Evolutionary conservation across 2,113 vertebrate species (phyloP).

Genomic region (Hipposideros armiger): DNA sequence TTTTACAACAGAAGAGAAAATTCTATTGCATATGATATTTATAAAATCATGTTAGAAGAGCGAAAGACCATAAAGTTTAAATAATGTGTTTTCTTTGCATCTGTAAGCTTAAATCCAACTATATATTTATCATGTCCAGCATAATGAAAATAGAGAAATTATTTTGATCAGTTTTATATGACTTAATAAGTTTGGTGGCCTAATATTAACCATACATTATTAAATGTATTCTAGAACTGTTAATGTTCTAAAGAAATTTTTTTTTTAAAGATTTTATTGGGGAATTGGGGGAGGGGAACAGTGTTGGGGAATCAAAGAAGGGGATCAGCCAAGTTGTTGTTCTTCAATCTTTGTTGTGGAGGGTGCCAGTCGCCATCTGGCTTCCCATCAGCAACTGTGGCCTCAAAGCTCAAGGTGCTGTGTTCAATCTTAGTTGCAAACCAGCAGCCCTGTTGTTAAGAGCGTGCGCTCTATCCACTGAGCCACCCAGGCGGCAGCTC

Average conservation of each 20-base stretch:
- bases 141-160: constrained; percentile 12
- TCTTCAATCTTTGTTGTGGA: too few species aligned
- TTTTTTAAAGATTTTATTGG: too few species aligned
- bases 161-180: not conserved
- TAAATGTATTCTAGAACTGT: not conserved
- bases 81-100: constrained; percentile 27
- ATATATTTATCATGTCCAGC: not conserved
- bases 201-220: not conserved
- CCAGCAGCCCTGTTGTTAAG: too few species aligned
- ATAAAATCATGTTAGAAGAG: constrained; percentile 14
- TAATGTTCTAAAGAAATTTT: constrained; percentile 8
- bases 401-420: too few species aligned
- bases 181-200: not conserved
- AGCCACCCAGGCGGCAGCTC: too few species aligned
- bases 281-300: too few species aligned
- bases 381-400: too few species aligned
- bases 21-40: not conserved
- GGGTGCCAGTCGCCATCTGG: too few species aligned
- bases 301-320: too few species aligned
- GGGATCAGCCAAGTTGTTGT: too few species aligned
- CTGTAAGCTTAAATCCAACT: constrained; percentile 24
- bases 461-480: too few species aligned
- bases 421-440: too few species aligned
- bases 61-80: not conserved
- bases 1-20: not conserved